phyloP scores from a whole-genome alignment of 2,797 vertebrate species.

The Notamacropus eugenii region DNA sequence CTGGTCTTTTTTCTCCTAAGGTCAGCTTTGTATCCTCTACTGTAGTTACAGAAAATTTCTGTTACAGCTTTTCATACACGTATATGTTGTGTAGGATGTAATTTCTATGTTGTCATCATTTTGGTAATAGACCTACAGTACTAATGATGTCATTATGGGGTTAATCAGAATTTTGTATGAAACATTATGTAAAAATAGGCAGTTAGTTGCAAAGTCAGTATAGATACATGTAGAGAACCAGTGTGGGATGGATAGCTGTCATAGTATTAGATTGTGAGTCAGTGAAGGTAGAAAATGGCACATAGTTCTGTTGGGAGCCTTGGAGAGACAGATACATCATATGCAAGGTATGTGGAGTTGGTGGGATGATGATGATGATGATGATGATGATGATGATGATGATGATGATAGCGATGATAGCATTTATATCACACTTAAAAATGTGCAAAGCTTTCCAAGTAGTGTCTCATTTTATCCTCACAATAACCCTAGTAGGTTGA shows the following conservation, averaged over 20 bases:
- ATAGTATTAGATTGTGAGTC: not conserved
- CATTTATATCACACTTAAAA: not conserved
- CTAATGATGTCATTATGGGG: not conserved
- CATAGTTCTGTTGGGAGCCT: not conserved
- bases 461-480: slow-evolving; percentile 17
- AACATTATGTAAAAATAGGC: not conserved
- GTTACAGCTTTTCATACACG: not conserved
- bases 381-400: not conserved
- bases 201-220: not conserved
- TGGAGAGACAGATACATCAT: not conserved
- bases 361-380: not conserved
- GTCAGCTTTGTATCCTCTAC: too few species aligned
- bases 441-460: not conserved
- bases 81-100: not conserved
- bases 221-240: not conserved
- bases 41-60: not conserved
- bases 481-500: not conserved
- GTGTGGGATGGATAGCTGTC: not conserved
- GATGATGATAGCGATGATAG: not conserved
- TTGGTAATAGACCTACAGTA: not conserved
- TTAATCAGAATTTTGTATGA: not conserved
- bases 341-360: not conserved
- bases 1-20: too few species aligned
- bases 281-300: not conserved
- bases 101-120: not conserved